Conservation (phyloP, 2,888 invertebrate species). For the Noctua pronuba region DNA sequence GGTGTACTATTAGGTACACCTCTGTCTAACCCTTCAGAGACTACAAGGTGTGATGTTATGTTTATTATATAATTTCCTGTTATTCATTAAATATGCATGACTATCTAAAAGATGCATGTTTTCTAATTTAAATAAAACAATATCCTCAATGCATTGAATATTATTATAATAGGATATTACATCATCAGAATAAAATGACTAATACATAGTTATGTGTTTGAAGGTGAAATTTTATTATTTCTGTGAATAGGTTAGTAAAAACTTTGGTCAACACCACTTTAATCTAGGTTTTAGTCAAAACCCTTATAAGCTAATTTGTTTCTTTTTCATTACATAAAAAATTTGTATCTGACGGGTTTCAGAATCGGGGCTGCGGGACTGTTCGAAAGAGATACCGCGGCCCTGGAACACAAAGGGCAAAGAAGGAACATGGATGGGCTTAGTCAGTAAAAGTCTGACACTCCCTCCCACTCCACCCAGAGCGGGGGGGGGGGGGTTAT, state of each 20-base stretch:
- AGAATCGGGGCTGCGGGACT: too few species aligned
- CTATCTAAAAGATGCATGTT: constrained; percentile 6
- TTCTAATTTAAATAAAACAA: background rate
- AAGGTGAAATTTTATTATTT: background rate
- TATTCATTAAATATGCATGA: constrained; percentile 7
- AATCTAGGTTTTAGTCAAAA: too few species aligned
- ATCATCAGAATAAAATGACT: constrained; percentile 1
- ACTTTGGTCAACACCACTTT: background rate
- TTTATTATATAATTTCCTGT: constrained; percentile 7
- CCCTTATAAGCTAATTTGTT: too few species aligned
- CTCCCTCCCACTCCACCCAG: too few species aligned
- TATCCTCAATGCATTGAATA: constrained; percentile 2
- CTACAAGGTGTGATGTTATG: background rate
- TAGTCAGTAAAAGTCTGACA: too few species aligned
- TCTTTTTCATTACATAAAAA: too few species aligned
- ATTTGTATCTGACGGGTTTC: too few species aligned
- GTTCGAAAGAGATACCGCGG: too few species aligned
- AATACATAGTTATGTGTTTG: background rate
- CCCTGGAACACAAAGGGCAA: too few species aligned
- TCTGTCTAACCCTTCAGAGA: background rate
- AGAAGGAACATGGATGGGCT: too few species aligned
- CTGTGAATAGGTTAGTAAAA: background rate
- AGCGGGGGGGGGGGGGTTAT: too few species aligned
- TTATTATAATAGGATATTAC: background rate
- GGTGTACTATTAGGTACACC: background rate